Base-by-base conservation (phyloP, 2,888 invertebrate genomes). In the Stenchaetothrips biformis region DNA sequence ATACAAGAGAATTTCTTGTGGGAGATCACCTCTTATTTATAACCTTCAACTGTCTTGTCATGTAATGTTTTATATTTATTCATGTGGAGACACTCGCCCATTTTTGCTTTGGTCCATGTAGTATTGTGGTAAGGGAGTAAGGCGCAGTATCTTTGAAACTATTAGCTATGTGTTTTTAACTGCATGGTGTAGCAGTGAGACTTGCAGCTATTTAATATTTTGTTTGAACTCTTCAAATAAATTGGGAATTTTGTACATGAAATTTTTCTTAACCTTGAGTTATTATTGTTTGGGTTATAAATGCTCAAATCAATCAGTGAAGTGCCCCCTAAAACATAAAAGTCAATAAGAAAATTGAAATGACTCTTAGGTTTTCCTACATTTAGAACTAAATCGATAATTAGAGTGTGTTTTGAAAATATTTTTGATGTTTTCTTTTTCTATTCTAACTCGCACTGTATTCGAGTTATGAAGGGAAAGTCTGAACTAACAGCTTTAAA, bases 341-440 rank as follows among this genome's bases (percentile, higher is more conserved):
- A 74, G 25, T 74, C 67, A 74, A 74, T 25, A 74, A 74, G 67
- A 11, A 13, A 74, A 25, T 74, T 74, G 9, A 8, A 74, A 6
- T 25, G 18, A 74, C 21, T 74, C 21, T 21, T 74, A 74, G 67
- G 25, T 21, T 74, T 74, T 25, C 67, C 67, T 74, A 59, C 18
- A 18, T 18, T 18, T 74, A 74, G 67, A 25, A 25, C 67, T 25
- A 74, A 74, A 74, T 74, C 25, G 67, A 74, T 21, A 11, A 74
- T 11, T 25, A 74, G 37, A 37, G 25, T 74, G 67, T 74, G 21
- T 74, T 25, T 25, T n/a, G 25, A 74, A 74, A 74, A 74, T 74
- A 74, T 74, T 74, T 74, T 74, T 74, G 67, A 74, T 74, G 67
- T 74, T 74, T 21, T 74, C 67, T 74, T 74, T 74, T 74, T 74